Evolutionary conservation across 2,888 invertebrate genomes (phyloP).

Genomic region (Dynastes tityus): DNA sequence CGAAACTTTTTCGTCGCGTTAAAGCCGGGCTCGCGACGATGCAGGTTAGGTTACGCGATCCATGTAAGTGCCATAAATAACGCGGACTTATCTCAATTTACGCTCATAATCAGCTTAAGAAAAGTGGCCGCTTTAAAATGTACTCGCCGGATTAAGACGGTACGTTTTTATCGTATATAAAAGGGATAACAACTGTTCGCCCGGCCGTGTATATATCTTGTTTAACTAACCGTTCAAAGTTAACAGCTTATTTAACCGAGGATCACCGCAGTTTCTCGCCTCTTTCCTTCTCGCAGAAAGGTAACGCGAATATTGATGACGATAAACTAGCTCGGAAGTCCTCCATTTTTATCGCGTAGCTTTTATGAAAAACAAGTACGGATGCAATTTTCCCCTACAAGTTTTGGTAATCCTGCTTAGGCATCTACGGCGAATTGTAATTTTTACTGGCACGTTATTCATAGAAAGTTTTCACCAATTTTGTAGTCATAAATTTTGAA

Average conservation of each 20-base stretch:
- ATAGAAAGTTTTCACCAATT: too few relatives aligned
- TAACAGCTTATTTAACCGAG: constrained; percentile 49
- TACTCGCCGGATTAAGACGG: constrained; percentile 68
- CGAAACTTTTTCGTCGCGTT: constrained; percentile 30
- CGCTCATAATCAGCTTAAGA: constrained; percentile 73
- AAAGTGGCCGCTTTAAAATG: constrained; percentile 71
- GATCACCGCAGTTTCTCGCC: constrained; percentile 19
- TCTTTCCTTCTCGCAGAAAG: constrained; percentile 33
- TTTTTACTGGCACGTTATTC: too few relatives aligned
- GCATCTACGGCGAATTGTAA: too few relatives aligned
- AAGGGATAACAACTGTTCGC: constrained; percentile 63
- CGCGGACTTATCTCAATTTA: constrained; percentile 71
- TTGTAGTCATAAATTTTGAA: too few relatives aligned
- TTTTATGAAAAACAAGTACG: background rate
- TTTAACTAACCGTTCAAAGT: constrained; percentile 59
- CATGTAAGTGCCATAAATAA: constrained; percentile 72
- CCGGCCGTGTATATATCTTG: constrained; percentile 64
- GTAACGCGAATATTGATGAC: constrained; percentile 47
- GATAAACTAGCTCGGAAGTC: background rate
- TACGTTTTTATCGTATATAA: constrained; percentile 63
- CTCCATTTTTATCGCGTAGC: background rate
- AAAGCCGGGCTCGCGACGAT: constrained; percentile 38
- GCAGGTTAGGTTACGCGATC: constrained; percentile 60
- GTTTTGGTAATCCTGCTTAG: too few relatives aligned
- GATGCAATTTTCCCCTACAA: background rate